A percentile compares a stretch with the other conserved stretches of the same genome.
Evolutionary conservation across 2,113 vertebrate species (phyloP).

Genomic region (Prionailurus viverrinus): DNA sequence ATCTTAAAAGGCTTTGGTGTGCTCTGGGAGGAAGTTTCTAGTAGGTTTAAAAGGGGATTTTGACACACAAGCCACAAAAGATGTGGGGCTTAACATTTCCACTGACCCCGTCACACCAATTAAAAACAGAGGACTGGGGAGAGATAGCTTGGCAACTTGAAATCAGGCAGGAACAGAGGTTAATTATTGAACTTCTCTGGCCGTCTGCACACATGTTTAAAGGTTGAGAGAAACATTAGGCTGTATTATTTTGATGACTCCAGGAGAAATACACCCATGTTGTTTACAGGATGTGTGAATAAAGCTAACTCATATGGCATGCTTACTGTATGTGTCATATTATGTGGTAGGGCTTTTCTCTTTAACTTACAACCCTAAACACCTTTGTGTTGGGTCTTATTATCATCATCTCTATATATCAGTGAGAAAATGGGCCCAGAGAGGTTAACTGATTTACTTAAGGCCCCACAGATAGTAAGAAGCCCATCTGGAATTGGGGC

Average conservation of each 20-base stretch:
- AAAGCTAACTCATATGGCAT: not conserved
- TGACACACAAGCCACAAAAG: conserved; percentile 44
- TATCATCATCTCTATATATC: not conserved
- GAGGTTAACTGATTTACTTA: conserved; percentile 26
- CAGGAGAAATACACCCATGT: not conserved
- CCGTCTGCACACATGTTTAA: conserved; percentile 50
- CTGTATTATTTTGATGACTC: conserved; percentile 44
- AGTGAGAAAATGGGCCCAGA: not conserved
- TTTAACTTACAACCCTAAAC: not conserved
- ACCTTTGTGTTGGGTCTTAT: not conserved
- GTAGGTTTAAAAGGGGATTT: conserved; percentile 45
- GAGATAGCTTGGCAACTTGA: not conserved
- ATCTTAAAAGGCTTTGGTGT: not conserved
- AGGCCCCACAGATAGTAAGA: not conserved
- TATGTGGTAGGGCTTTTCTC: not conserved
- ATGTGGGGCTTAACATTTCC: conserved; percentile 48
- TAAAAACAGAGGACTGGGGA: conserved; percentile 9
- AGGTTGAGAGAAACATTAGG: conserved; percentile 26
- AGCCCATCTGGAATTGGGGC: not conserved
- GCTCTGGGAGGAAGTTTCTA: conserved; percentile 56
- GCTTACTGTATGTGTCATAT: not conserved
- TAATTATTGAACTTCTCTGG: conserved; percentile 46
- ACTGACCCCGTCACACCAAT: conserved; percentile 46
- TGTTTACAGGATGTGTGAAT: conserved; percentile 23
- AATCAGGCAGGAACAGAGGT: not conserved